These are phyloP conservation scores for Spheniscus humboldti DNA, from an alignment of 2,797 vertebrate species.

Conservation along the genomic window DNA sequence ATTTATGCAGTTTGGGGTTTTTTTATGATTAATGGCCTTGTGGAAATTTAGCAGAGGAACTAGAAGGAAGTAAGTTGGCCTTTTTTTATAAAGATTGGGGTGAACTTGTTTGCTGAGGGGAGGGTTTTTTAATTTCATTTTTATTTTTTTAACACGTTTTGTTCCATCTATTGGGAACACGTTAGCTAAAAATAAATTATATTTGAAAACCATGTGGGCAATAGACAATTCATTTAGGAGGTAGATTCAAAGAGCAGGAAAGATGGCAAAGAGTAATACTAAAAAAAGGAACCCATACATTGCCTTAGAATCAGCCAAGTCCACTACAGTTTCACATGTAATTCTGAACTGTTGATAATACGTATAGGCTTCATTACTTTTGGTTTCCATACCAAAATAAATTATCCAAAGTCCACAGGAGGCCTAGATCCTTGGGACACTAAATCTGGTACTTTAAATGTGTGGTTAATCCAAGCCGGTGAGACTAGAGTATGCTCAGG, in stretches of 20 bases:
- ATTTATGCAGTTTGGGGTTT: background rate
- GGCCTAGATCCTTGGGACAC: background rate
- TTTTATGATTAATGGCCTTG: background rate
- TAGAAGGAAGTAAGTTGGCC: background rate
- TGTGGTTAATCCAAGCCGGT: background rate
- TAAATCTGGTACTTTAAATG: background rate
- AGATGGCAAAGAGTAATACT: background rate
- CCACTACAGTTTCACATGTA: background rate
- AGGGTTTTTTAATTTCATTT: background rate
- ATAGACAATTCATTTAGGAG: background rate
- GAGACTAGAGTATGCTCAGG: background rate
- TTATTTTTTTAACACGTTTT: background rate
- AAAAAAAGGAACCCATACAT: background rate
- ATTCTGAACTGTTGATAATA: background rate
- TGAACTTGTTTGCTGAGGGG: background rate
- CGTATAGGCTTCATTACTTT: background rate
- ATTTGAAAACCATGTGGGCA: background rate
- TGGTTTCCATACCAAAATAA: background rate
- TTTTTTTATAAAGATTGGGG: background rate
- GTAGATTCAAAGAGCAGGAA: background rate
- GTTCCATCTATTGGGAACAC: background rate
- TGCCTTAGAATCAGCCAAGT: background rate
- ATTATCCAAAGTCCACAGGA: background rate
- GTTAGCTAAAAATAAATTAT: conserved; percentile 7
- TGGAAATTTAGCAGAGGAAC: background rate